Evolutionary conservation across 1,140 invertebrate genomes (phyloP).

Genomic region (Ladona fulva): DNA sequence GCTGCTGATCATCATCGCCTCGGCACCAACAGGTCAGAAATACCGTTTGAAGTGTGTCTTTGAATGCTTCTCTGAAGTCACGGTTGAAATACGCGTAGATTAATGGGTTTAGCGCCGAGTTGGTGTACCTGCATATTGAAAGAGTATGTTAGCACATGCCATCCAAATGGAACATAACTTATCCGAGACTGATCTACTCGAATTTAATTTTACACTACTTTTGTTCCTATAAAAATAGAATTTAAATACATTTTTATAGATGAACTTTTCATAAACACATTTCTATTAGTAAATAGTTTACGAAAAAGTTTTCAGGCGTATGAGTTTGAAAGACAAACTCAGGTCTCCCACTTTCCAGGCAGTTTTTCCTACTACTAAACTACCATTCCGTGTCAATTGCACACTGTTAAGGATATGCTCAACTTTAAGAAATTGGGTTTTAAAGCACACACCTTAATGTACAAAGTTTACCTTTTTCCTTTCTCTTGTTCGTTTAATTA

Average conservation of each 20-base stretch:
- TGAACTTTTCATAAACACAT: neutral
- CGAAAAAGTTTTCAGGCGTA: neutral
- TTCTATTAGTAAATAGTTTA: neutral
- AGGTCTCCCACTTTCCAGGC: too few relatives aligned
- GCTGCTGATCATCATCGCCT: neutral
- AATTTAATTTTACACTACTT: neutral
- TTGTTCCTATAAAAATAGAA: neutral
- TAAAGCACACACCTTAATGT: too few relatives aligned
- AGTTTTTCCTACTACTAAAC: too few relatives aligned
- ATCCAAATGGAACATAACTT: slow-evolving; percentile 33
- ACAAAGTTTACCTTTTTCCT: too few relatives aligned
- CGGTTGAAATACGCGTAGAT: slow-evolving; percentile 97
- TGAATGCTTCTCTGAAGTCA: slow-evolving; percentile 88
- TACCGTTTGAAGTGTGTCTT: slow-evolving; percentile 77
- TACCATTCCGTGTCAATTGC: too few relatives aligned
- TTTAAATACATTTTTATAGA: neutral
- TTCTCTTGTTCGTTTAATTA: too few relatives aligned
- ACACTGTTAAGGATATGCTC: too few relatives aligned
- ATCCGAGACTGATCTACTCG: neutral
- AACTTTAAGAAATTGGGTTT: too few relatives aligned
- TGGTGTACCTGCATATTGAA: slow-evolving; percentile 94
- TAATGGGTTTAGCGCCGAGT: slow-evolving; percentile 87
- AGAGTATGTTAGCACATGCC: slow-evolving; percentile 73
- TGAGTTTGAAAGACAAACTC: too few relatives aligned
- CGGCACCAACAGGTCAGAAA: slow-evolving; percentile 53